Evolutionary conservation across 2,888 invertebrate genomes (phyloP).

Genomic region (Heliconius hortense): DNA sequence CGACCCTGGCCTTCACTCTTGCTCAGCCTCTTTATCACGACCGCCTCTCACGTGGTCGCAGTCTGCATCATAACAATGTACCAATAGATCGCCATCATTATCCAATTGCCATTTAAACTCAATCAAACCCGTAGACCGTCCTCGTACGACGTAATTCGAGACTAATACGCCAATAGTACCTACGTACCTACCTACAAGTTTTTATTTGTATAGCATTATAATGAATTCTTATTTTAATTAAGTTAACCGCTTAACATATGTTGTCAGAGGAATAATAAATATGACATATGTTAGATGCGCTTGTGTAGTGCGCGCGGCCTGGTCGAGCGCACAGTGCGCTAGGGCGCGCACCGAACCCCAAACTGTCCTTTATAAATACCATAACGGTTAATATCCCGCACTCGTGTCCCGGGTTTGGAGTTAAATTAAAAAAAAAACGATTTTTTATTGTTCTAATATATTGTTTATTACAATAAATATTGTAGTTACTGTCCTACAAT

Average conservation of each 20-base stretch:
- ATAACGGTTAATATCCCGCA: conserved; percentile 40
- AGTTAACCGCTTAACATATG: conserved; percentile 30
- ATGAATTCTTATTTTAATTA: conserved; percentile 23
- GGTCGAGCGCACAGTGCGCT: conserved; percentile 26
- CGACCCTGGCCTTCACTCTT: conserved; percentile 31
- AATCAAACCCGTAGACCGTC: conserved; percentile 29
- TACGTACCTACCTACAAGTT: not conserved
- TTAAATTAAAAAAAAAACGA: conserved; percentile 8
- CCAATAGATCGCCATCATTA: conserved; percentile 32
- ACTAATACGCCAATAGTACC: not conserved
- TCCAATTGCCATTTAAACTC: conserved; percentile 35
- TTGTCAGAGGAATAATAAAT: conserved; percentile 27
- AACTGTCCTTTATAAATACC: conserved; percentile 43
- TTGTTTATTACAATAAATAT: not conserved
- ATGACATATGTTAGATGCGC: conserved; percentile 27
- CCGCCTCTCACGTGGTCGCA: conserved; percentile 1
- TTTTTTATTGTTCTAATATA: not conserved
- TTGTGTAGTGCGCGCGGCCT: conserved; percentile 18
- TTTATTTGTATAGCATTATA: conserved; percentile 3
- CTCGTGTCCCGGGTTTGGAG: conserved; percentile 35
- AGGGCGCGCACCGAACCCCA: conserved; percentile 41
- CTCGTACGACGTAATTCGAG: conserved; percentile 29
- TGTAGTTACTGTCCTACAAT: not conserved
- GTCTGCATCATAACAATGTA: conserved; percentile 27
- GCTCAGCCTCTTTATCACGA: conserved; percentile 7